A percentile compares a stretch with the other conserved stretches of the same genome.
Conservation (phyloP, 1,140 invertebrate species). For the Pseudachorutes palmiensis region DNA sequence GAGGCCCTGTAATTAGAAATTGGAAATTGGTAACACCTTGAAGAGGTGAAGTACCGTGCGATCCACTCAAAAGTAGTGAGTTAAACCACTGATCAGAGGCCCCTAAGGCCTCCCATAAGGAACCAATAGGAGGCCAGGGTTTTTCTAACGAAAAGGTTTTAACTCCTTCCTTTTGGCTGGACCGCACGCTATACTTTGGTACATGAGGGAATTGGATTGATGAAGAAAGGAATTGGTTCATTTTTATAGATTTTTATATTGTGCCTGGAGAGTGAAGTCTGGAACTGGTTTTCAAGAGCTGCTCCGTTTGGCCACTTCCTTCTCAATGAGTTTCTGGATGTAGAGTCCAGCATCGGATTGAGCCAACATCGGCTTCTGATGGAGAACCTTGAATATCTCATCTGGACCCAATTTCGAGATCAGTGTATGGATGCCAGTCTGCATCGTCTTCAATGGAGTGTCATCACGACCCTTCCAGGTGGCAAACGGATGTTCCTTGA, state of each 20-base stretch:
- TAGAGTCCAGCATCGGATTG: conserved; percentile 29
- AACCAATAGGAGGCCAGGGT: no score
- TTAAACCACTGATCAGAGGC: no score
- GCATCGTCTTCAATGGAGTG: conserved; percentile 75
- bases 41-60: no score
- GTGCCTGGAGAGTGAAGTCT: neutral
- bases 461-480: conserved; percentile 51
- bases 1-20: no score
- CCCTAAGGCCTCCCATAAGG: no score
- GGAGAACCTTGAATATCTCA: conserved; percentile 27
- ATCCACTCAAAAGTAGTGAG: no score
- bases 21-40: no score
- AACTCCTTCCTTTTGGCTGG: no score
- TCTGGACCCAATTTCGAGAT: conserved; percentile 43
- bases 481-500: conserved; percentile 46
- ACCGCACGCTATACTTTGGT: no score
- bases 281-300: neutral
- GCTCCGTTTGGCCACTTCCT: neutral
- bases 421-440: conserved; percentile 81
- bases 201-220: no score
- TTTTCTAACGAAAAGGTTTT: no score
- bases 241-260: neutral
- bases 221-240: no score
- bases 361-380: conserved; percentile 38
- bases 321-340: conserved; percentile 29